Evolutionary conservation across 2,797 vertebrate genomes (phyloP).

Genomic region (Gephyroberyx darwinii): DNA sequence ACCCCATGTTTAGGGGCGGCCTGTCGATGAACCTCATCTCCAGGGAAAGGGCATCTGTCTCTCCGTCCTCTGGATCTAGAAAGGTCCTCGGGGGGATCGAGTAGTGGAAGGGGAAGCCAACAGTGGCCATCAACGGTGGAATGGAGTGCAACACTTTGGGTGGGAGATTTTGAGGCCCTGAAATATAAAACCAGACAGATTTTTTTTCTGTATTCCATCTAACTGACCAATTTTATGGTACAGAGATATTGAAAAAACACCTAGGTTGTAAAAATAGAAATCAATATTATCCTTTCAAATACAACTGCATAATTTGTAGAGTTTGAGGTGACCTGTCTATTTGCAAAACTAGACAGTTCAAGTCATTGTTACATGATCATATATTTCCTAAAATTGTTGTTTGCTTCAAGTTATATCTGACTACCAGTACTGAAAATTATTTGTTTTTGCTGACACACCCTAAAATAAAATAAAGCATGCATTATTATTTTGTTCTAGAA

Average conservation of each 20-base stretch:
- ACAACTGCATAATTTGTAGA: not conserved
- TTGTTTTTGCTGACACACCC: too few relatives aligned
- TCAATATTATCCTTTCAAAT: not conserved
- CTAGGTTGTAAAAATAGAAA: not conserved
- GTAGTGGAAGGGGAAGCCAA: conserved; percentile 66
- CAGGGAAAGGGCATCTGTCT: conserved; percentile 62
- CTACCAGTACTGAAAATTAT: too few relatives aligned
- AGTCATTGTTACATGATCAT: too few relatives aligned
- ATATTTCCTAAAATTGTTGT: too few relatives aligned
- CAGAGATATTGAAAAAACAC: not conserved
- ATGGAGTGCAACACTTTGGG: conserved; percentile 60
- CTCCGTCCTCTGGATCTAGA: conserved; percentile 69
- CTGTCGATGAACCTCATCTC: conserved; percentile 48
- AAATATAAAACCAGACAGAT: conserved; percentile 12
- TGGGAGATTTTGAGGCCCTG: conserved; percentile 52
- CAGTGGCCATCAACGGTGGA: conserved; percentile 67
- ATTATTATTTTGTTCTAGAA: too few relatives aligned
- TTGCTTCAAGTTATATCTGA: too few relatives aligned
- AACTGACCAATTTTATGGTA: not conserved
- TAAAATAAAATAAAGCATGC: too few relatives aligned
- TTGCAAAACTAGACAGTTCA: not conserved
- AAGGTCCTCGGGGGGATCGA: conserved; percentile 67
- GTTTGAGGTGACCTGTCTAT: not conserved
- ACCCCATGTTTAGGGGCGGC: conserved; percentile 35
- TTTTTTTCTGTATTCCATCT: not conserved